Evolutionary conservation across 2,888 invertebrate genomes (phyloP).

Genomic region (Nephrotoma appendiculata): DNA sequence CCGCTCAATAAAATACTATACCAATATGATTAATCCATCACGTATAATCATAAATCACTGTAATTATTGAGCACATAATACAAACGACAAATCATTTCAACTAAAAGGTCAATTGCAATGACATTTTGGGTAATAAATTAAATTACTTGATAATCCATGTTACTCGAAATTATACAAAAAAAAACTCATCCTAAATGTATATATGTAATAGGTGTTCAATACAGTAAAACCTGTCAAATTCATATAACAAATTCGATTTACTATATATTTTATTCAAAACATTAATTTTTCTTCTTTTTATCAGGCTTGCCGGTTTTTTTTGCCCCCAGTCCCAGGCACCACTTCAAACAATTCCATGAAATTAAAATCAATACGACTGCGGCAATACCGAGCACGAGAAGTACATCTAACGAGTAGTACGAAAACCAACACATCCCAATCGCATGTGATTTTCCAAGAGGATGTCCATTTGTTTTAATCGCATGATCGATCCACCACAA

Average conservation of each 20-base stretch:
- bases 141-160: not conserved
- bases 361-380: not conserved
- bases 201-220: not conserved
- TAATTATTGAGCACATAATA: not conserved
- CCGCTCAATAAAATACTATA: no score
- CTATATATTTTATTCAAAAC: not conserved
- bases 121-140: not conserved
- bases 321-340: not conserved
- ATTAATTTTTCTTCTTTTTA: not conserved
- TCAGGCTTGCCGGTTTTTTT: not conserved
- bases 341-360: not conserved
- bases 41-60: not conserved
- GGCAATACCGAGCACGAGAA: constrained; percentile 7
- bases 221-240: not conserved
- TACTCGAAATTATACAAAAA: not conserved
- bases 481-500: constrained; percentile 45
- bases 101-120: not conserved
- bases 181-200: not conserved
- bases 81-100: not conserved
- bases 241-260: not conserved
- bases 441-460: constrained; percentile 14
- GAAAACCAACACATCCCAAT: constrained; percentile 24
- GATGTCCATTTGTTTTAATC: constrained; percentile 23
- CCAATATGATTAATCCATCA: not conserved
- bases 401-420: constrained; percentile 27